Evolutionary conservation across 2,113 vertebrate species (phyloP).

Genomic region (Tricholaema leucomelas): DNA sequence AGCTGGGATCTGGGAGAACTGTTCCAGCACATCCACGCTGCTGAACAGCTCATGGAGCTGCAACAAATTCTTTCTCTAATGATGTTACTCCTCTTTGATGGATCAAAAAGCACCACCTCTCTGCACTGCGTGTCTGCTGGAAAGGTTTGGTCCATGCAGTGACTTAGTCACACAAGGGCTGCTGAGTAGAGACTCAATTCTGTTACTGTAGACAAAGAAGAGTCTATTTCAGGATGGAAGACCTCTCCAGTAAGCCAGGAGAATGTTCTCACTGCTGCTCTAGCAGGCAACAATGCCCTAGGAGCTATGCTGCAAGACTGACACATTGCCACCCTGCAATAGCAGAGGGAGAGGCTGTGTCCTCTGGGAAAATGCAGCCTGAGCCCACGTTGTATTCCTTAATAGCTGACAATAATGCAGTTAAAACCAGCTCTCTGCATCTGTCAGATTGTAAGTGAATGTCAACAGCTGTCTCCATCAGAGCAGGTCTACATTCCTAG

Average conservation of each 20-base stretch:
- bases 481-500: background rate
- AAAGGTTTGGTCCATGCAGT: background rate
- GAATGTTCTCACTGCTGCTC: background rate
- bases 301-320: background rate
- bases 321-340: background rate
- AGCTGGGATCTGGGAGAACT: background rate
- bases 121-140: background rate
- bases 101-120: background rate
- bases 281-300: too few species aligned
- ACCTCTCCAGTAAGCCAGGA: background rate
- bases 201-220: background rate
- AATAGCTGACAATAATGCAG: background rate
- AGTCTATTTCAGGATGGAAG: background rate
- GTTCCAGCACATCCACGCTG: background rate
- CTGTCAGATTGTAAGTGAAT: background rate
- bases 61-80: background rate
- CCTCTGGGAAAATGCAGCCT: background rate
- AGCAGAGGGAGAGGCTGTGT: background rate
- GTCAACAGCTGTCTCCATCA: background rate
- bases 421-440: background rate
- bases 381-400: background rate
- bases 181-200: background rate
- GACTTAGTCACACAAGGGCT: background rate
- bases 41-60: background rate
- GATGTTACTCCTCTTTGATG: fast-evolving